These are phyloP conservation scores for Aphidius ervi DNA, from an alignment of 1,140 invertebrate species.

Conservation along the genomic window DNA sequence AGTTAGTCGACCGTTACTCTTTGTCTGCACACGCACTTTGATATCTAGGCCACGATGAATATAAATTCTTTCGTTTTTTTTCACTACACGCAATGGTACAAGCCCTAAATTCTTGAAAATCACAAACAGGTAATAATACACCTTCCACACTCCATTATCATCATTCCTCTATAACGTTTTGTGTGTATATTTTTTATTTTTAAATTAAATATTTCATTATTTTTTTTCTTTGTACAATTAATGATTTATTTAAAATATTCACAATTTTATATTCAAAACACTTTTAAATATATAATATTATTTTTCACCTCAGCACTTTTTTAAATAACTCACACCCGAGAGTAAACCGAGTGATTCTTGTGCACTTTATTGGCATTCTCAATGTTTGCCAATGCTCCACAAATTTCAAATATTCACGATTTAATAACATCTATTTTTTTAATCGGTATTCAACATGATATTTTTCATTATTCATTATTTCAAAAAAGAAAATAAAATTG, in stretches of 20 bases:
- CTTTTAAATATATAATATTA: background rate
- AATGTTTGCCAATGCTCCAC: constrained; percentile 17
- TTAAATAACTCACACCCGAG: constrained; percentile 31
- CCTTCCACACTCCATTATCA: background rate
- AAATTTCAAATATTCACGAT: constrained; percentile 9
- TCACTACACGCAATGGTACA: background rate
- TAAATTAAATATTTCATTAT: background rate
- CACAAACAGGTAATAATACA: constrained; percentile 2
- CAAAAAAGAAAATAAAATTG: background rate
- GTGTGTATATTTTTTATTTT: background rate
- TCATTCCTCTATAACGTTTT: background rate
- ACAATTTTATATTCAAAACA: background rate
- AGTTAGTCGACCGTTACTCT: background rate
- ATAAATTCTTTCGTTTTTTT: background rate
- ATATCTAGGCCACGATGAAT: constrained; percentile 8
- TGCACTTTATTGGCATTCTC: constrained; percentile 30
- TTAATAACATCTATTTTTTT: constrained; percentile 16
- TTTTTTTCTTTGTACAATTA: background rate
- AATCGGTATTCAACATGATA: no score
- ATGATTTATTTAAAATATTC: background rate
- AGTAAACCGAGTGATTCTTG: constrained; percentile 21
- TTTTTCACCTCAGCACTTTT: constrained; percentile 33
- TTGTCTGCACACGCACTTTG: background rate
- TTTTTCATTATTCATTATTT: background rate
- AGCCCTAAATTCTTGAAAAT: background rate